phyloP scores from a whole-genome alignment of 2,113 vertebrate genomes.

The Scolopax mira region DNA sequence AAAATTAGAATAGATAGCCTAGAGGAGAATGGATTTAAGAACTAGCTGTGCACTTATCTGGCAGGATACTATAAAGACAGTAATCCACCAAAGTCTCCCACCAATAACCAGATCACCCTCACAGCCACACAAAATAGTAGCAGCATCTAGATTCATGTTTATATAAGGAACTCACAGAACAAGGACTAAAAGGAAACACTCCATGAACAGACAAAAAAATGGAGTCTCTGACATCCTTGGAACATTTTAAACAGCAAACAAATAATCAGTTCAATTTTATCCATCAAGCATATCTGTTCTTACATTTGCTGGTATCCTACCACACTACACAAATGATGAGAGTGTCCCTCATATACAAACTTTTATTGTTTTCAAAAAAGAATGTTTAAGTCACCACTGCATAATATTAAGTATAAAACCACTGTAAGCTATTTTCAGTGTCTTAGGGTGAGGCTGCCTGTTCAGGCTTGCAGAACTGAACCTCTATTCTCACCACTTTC shows the following conservation, averaged over 20 bases:
- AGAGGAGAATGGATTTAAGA: background rate
- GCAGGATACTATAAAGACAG: background rate
- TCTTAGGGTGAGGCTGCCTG: background rate
- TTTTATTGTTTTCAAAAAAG: slow-evolving; percentile 19
- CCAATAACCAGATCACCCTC: background rate
- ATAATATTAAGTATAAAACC: background rate
- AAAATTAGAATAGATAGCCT: background rate
- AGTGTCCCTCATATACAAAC: background rate
- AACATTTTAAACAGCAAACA: background rate
- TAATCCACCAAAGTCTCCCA: background rate
- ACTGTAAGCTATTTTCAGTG: slow-evolving; percentile 17
- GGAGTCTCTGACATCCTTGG: background rate
- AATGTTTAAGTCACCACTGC: background rate
- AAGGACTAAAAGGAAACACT: background rate
- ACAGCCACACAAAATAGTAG: background rate
- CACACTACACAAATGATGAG: background rate
- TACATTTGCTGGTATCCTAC: background rate
- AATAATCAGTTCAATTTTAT: background rate
- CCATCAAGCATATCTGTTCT: background rate
- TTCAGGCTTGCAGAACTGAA: background rate
- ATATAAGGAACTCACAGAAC: background rate
- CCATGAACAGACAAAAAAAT: background rate
- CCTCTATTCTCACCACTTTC: background rate
- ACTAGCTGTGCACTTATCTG: background rate
- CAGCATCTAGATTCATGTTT: background rate